These are phyloP conservation scores for Coptotermes formosanus DNA, from an alignment of 1,140 invertebrate species.

Conservation along the genomic window DNA sequence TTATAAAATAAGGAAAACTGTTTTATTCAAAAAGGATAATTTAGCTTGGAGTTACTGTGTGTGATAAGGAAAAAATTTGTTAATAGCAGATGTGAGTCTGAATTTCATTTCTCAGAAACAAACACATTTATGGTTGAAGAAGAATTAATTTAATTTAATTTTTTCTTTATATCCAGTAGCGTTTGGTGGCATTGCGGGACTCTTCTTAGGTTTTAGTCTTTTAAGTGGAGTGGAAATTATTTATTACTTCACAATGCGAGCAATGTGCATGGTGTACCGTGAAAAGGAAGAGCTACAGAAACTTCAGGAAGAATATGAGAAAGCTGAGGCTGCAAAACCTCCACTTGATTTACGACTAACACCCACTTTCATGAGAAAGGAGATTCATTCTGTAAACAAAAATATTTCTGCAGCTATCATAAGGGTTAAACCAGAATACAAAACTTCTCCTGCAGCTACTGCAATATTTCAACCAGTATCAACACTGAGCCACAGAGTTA, in stretches of 20 bases:
- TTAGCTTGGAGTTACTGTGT: too few species aligned
- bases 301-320: neutral
- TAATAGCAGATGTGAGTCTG: too few species aligned
- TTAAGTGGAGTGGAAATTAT: conserved; percentile 69
- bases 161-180: conserved; percentile 52
- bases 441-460: neutral
- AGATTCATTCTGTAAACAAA: neutral
- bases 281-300: neutral
- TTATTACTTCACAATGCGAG: conserved; percentile 69
- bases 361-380: conserved; percentile 15
- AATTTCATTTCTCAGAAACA: too few species aligned
- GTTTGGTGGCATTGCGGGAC: conserved; percentile 71
- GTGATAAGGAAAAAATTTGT: too few species aligned
- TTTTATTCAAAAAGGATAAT: too few species aligned
- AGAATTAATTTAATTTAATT: neutral
- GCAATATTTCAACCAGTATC: neutral
- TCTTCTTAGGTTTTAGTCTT: conserved; percentile 72
- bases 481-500: neutral
- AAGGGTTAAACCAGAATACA: neutral
- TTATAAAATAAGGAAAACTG: too few species aligned
- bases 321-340: neutral
- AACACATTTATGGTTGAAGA: neutral
- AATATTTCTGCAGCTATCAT: neutral
- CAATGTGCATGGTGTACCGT: conserved; percentile 52
- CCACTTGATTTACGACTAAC: conserved; percentile 29